Conservation (phyloP, 64 coral and sea anemone genomes). For the Pachyseris speciosa region DNA sequence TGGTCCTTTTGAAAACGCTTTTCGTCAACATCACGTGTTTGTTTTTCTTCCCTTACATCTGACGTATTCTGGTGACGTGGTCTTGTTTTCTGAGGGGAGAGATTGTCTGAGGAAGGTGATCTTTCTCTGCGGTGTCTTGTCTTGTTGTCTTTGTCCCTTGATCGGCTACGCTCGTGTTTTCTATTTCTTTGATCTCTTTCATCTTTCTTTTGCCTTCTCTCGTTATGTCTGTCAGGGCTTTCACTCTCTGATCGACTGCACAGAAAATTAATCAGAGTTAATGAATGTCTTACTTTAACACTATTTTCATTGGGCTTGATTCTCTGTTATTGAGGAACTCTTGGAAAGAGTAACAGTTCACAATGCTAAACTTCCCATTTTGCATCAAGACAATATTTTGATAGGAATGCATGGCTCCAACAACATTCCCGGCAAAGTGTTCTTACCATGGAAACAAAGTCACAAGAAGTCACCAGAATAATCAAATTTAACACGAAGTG, state of each 20-base stretch:
- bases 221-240: neutral
- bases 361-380: no score
- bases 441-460: no score
- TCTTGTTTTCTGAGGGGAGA: neutral
- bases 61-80: neutral
- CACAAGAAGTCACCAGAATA: no score
- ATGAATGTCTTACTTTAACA: neutral
- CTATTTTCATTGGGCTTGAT: no score
- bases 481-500: no score
- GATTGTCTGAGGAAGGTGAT: neutral
- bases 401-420: no score
- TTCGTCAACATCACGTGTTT: neutral
- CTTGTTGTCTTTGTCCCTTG: neutral
- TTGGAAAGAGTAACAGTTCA: no score
- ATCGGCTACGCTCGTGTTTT: constrained; percentile 4
- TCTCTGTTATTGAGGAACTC: no score
- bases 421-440: no score
- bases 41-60: neutral
- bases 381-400: no score
- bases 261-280: neutral
- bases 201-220: neutral
- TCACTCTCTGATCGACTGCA: constrained; percentile 24
- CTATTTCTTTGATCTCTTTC: neutral
- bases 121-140: neutral
- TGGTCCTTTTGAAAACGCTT: neutral